These are phyloP conservation scores for Callosobruchus maculatus DNA, from an alignment of 2,888 invertebrate species.

Conservation along the genomic window DNA sequence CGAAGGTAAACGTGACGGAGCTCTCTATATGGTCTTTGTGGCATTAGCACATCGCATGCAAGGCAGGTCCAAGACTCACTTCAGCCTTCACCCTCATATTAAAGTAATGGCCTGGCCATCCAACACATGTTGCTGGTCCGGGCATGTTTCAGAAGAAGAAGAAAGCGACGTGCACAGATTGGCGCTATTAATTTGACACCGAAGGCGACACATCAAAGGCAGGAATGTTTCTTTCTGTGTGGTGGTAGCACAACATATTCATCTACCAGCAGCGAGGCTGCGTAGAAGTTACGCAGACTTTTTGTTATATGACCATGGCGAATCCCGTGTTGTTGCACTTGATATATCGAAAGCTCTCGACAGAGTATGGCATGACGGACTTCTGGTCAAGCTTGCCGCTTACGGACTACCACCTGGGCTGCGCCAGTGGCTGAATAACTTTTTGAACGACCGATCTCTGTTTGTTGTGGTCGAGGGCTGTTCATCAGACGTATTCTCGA, in stretches of 20 bases:
- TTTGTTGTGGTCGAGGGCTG: too few species aligned
- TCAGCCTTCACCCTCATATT: background rate
- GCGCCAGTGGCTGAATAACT: too few species aligned
- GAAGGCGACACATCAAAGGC: background rate
- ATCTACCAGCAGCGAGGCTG: too few species aligned
- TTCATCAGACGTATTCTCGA: too few species aligned
- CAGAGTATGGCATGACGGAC: too few species aligned
- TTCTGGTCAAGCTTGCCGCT: too few species aligned
- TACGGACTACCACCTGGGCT: too few species aligned
- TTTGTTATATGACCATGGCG: too few species aligned
- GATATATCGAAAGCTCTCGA: too few species aligned
- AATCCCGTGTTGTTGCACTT: too few species aligned
- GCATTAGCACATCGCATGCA: background rate
- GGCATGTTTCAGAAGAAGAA: background rate
- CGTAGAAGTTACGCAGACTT: too few species aligned
- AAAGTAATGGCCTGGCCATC: background rate
- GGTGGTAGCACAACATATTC: background rate
- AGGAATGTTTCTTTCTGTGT: background rate
- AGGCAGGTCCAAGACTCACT: background rate
- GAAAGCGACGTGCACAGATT: background rate
- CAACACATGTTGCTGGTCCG: background rate
- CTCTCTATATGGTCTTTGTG: background rate
- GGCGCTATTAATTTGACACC: background rate
- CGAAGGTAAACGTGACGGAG: background rate
- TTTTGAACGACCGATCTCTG: too few species aligned